Evolutionary conservation across 2,888 invertebrate genomes (phyloP).

Genomic region (Lithophane ornitopus): DNA sequence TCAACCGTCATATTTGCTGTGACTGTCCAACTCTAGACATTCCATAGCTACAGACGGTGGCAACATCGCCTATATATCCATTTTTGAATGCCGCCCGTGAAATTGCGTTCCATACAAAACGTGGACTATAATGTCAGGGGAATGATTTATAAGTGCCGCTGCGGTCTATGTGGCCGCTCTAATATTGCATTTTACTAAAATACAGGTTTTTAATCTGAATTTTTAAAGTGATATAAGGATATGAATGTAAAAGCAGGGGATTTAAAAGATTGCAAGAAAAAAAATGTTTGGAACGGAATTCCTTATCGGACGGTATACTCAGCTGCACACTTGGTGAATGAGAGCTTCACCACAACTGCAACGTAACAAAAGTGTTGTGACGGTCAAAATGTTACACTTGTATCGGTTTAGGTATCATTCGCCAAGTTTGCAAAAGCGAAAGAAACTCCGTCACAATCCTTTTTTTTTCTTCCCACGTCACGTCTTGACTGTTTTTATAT

Average conservation of each 20-base stretch:
- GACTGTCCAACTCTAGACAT: constrained; percentile 50
- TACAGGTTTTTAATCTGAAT: constrained; percentile 55
- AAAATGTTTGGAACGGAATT: too few relatives aligned
- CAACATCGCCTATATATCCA: constrained; percentile 68
- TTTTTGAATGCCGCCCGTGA: constrained; percentile 76
- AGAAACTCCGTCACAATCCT: neutral
- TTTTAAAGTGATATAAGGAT: constrained; percentile 31
- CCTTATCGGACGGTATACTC: too few relatives aligned
- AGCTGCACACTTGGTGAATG: too few relatives aligned
- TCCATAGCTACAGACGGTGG: constrained; percentile 60
- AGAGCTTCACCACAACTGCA: too few relatives aligned
- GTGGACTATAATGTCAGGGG: constrained; percentile 70
- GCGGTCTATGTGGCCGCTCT: constrained; percentile 57
- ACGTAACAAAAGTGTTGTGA: too few relatives aligned
- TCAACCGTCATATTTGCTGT: constrained; percentile 18
- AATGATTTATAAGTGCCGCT: constrained; percentile 74
- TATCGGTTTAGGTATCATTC: too few relatives aligned
- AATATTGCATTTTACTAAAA: constrained; percentile 63
- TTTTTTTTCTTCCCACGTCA: neutral
- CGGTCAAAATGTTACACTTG: too few relatives aligned
- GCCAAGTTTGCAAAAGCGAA: neutral
- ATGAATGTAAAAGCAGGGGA: neutral
- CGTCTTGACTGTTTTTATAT: neutral
- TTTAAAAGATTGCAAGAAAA: neutral
- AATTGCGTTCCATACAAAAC: constrained; percentile 76